phyloP scores from a whole-genome alignment of 2,797 vertebrate genomes.

The Arctocebus calabarensis region DNA sequence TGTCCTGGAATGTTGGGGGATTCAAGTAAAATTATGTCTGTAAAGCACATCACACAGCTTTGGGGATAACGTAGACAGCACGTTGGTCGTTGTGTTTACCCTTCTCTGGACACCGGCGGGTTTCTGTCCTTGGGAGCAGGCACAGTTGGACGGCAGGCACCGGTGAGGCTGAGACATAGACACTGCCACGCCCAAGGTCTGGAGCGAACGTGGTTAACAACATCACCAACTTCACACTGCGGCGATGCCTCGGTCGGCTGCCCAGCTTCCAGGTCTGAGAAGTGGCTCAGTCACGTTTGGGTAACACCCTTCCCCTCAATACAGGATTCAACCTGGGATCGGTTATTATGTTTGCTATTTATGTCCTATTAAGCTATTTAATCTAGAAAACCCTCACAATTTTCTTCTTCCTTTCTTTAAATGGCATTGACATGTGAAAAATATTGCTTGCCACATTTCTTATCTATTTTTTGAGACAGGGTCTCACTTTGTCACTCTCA shows the following conservation, averaged over 20 bases:
- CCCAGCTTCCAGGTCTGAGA: accelerated
- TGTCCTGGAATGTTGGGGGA: not conserved
- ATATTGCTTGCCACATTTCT: not conserved
- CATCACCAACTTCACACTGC: accelerated
- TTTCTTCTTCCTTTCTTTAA: not conserved
- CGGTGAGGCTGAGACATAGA: not conserved
- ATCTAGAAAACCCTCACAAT: not conserved
- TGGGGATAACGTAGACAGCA: not conserved
- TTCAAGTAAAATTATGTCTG: not conserved
- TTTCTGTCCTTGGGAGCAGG: not conserved
- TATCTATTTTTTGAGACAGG: too few species aligned
- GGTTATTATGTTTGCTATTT: not conserved
- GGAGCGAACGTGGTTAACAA: not conserved
- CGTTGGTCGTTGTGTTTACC: not conserved
- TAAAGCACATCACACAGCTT: not conserved
- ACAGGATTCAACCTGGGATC: not conserved
- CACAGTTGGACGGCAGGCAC: accelerated
- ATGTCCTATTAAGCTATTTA: not conserved
- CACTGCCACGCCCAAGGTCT: accelerated
- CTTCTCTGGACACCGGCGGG: not conserved
- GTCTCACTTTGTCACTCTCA: too few species aligned
- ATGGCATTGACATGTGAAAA: not conserved
- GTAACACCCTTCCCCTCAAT: not conserved
- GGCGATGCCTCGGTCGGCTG: accelerated
- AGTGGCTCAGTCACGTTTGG: not conserved